Conservation (phyloP, 2,888 invertebrate species). For the Cheilosia scutellata region DNA sequence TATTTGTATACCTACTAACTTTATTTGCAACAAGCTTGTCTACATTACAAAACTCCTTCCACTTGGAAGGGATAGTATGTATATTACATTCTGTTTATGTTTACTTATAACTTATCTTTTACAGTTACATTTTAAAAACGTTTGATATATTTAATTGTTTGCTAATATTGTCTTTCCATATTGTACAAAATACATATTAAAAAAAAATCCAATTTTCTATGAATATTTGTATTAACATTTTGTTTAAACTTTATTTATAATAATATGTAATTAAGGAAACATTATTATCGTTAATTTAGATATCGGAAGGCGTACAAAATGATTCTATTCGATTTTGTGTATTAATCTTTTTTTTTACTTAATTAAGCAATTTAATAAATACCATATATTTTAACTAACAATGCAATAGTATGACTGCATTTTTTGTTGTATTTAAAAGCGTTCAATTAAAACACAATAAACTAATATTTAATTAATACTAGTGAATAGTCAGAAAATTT, state of each 20-base stretch:
- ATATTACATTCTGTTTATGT: neutral
- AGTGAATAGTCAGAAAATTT: too few relatives aligned
- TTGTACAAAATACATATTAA: constrained; percentile 44
- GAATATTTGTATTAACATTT: neutral
- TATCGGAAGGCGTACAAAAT: constrained; percentile 65
- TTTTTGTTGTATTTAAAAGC: neutral
- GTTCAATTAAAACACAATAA: neutral
- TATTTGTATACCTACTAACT: too few relatives aligned
- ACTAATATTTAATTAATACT: too few relatives aligned
- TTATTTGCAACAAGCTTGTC: too few relatives aligned
- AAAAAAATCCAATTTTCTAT: constrained; percentile 18
- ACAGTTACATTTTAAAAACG: constrained; percentile 27
- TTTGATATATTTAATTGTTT: constrained; percentile 36
- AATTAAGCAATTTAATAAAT: neutral
- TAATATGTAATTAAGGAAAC: constrained; percentile 27
- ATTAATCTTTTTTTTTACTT: constrained; percentile 34
- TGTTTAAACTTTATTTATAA: constrained; percentile 3
- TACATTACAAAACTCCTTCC: too few relatives aligned
- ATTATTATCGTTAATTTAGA: constrained; percentile 34
- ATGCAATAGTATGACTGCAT: neutral
- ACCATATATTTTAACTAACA: neutral
- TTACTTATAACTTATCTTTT: neutral
- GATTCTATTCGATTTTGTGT: constrained; percentile 56
- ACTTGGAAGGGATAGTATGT: too few relatives aligned
- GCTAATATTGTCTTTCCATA: constrained; percentile 55